Percentiles rank a stretch among this genome's conserved stretches.
phyloP scores from a whole-genome alignment of 2,797 vertebrate species.

The Sebastes nivosus region DNA sequence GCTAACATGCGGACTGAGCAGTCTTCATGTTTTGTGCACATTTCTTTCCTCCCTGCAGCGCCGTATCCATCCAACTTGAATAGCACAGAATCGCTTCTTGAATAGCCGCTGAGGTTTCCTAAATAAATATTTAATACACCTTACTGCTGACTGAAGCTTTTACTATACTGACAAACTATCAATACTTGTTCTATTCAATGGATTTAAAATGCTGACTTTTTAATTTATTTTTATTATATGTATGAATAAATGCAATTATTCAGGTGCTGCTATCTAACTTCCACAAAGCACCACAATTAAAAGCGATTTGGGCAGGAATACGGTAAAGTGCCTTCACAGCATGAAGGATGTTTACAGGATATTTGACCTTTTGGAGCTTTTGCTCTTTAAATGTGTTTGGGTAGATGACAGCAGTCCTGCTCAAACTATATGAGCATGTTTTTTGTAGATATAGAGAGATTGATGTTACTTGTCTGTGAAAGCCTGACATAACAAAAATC shows the following conservation, averaged over 20 bases:
- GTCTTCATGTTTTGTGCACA: neutral
- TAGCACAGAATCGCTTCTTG: neutral
- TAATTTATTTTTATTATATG: neutral
- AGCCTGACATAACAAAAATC: neutral
- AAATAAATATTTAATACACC: constrained; percentile 23
- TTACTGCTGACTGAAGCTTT: neutral
- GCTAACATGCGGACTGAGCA: neutral
- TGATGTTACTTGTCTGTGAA: neutral
- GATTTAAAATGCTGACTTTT: neutral
- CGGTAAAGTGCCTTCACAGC: neutral
- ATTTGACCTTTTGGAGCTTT: constrained; percentile 12
- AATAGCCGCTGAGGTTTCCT: neutral
- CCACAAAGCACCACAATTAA: neutral
- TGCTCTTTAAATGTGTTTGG: neutral
- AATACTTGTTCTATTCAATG: neutral
- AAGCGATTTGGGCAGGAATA: neutral
- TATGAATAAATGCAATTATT: neutral
- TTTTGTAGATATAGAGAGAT: neutral
- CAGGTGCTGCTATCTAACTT: neutral
- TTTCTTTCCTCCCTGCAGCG: neutral
- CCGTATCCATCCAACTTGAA: neutral
- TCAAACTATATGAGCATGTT: neutral
- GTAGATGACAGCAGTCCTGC: neutral
- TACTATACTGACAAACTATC: neutral
- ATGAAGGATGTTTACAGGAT: neutral